phyloP scores from a whole-genome alignment of 2,888 invertebrate species.

The Spodoptera exigua region DNA sequence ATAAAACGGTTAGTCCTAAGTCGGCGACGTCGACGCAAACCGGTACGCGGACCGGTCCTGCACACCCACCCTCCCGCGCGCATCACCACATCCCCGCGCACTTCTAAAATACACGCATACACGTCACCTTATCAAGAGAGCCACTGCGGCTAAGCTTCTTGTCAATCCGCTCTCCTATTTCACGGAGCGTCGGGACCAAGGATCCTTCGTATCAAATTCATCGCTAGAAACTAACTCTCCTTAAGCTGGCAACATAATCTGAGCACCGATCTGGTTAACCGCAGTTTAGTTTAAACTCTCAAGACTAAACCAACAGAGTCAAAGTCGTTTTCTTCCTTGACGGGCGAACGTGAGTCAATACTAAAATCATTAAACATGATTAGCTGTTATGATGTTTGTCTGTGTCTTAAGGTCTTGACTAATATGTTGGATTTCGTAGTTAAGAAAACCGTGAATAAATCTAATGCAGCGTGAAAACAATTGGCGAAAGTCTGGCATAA shows the following conservation, averaged over 20 bases:
- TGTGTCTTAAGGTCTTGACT: slow-evolving; percentile 62
- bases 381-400: slow-evolving; percentile 74
- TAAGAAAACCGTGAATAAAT: slow-evolving; percentile 78
- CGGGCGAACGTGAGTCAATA: slow-evolving; percentile 33
- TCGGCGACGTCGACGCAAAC: slow-evolving; percentile 82
- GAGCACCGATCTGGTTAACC: slow-evolving; percentile 75
- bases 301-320: slow-evolving; percentile 45
- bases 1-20: slow-evolving; percentile 88
- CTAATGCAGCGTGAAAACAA: slow-evolving; percentile 88
- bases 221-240: slow-evolving; percentile 72
- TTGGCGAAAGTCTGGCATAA: slow-evolving; percentile 87
- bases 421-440: slow-evolving; percentile 73
- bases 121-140: slow-evolving; percentile 83
- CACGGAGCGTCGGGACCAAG: slow-evolving; percentile 70
- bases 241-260: slow-evolving; percentile 78
- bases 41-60: slow-evolving; percentile 86
- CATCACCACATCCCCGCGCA: slow-evolving; percentile 70
- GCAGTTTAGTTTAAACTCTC: slow-evolving; percentile 70
- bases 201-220: slow-evolving; percentile 77
- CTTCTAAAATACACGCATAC: slow-evolving; percentile 85
- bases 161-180: slow-evolving; percentile 83
- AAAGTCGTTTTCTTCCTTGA: slow-evolving; percentile 35
- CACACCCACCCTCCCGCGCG: slow-evolving; percentile 66
- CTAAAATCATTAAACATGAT: slow-evolving; percentile 46
- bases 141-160: slow-evolving; percentile 81